Conservation (phyloP, 2,888 invertebrate genomes). For the Pegoplata infirma region DNA sequence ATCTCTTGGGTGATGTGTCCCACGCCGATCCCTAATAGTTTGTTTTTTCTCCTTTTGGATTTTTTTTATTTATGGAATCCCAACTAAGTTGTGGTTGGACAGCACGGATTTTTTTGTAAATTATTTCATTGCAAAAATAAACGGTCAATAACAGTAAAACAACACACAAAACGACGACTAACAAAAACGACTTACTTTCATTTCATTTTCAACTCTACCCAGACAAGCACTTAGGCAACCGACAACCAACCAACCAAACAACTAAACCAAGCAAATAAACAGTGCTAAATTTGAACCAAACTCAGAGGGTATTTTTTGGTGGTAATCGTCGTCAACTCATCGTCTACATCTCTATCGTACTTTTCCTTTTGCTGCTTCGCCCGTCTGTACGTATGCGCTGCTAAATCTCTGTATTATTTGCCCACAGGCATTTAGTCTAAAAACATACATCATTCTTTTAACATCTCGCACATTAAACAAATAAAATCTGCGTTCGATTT, state of each 20-base stretch:
- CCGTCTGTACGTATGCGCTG: constrained; percentile 3
- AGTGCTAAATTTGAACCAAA: constrained; percentile 9
- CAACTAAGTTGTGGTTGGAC: constrained; percentile 4
- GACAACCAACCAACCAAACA: constrained; percentile 5
- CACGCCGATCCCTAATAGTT: too few relatives aligned
- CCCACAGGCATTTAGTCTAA: constrained; percentile 29
- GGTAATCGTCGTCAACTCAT: neutral
- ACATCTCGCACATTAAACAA: too few relatives aligned
- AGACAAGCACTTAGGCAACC: neutral
- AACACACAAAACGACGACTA: constrained; percentile 16
- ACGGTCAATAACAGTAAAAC: constrained; percentile 40
- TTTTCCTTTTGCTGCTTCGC: neutral
- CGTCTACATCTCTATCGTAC: neutral
- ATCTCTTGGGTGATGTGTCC: too few relatives aligned
- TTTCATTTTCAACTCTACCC: constrained; percentile 34
- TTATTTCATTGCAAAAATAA: neutral
- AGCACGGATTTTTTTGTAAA: neutral
- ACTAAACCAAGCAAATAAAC: neutral
- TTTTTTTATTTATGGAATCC: too few relatives aligned
- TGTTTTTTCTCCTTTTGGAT: too few relatives aligned
- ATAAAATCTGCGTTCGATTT: neutral
- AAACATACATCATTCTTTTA: constrained; percentile 36
- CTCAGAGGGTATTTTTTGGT: neutral
- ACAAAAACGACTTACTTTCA: constrained; percentile 30
- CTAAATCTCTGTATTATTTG: constrained; percentile 33